Evolutionary conservation across 2,113 vertebrate genomes (phyloP), one percentile per base, ranked within the genome.

Genomic region (Columbina picui): DNA sequence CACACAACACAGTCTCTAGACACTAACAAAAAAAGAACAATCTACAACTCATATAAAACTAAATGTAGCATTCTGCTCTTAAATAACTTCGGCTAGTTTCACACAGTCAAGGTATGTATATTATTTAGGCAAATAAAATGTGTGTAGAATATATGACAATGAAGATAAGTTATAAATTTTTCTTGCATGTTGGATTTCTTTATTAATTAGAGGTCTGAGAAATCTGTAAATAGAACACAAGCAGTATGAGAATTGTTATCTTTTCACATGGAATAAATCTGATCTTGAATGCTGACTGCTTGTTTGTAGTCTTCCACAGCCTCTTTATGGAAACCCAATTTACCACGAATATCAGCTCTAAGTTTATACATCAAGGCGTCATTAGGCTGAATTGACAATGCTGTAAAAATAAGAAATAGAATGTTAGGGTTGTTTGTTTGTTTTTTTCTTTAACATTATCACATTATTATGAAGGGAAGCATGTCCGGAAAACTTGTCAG

Each of bases 331-430:
- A 97, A 90, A 77, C 98, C 98, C 59, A 98, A 53, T 97, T 98
- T 98, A 91, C 97, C 98, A 93, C 94, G 96, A 92, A 98, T 97
- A 91, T 98, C 97, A 87, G 98, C 97, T 96, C 98, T 98, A 29
- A 98, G 94, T 77, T 97, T 97, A 87, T 98, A 98, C n/a, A 97
- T 88, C 67, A 97, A 56, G 75, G 97, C 95, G 91, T 98, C 97
- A 80, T 96, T 84, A 63, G 98, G 98, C 65, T 98, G 97, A 92
- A 98, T 96, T 55, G 96, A 79, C 41, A 99, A 90, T 60, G 98
- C 98, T 98, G 96, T 71, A 96, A 97, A 86, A 90, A 96, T 30
- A 96, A 92, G 77, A 39, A 64, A 82, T 20, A 91, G 18, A 80
- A 29, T 50, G 49, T 52, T 74, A 92, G 20, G 9, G 8, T 34